Evolutionary conservation across 1,140 invertebrate species (phyloP), one percentile per base, ranked within the genome.

Genomic region (Meloidogyne floridensis): DNA sequence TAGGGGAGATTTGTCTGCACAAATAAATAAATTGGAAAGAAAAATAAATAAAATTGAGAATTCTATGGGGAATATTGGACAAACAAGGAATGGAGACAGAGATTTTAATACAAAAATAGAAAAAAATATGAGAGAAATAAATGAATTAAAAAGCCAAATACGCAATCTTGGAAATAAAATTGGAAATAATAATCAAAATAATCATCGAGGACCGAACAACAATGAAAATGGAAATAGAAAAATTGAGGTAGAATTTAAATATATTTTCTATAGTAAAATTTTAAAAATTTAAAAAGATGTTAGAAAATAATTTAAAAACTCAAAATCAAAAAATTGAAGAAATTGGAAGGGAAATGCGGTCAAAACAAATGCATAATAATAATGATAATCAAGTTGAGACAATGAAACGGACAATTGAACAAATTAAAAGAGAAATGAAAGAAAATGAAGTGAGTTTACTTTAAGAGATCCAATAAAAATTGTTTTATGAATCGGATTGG

Each of bases 241-340:
- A 65, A n/a, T 65, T 65, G 59, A 65, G 59, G 59, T 65, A n/a
- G 1, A n/a, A n/a, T 15, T 15, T n/a, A 47, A 47, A 47, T 47
- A 47, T 47, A 47, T 47, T 47, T 47, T 47, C 0, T 47, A 6
- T 6, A 47, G 7, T 47, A 47, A 47, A 47, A 47, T 47, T 47
- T 56, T 56, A 9, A 59, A 59, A 59, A 7, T n/a, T n/a, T 7
- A 65, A n/a, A 65, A 65, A 65, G 59, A 65, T n/a, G 10, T 7
- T 65, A 65, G 59, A 65, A 65, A 65, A 65, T 65, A 65, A 65
- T 65, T 65, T 65, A 65, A 65, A 65, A 65, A 65, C n/a, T 65
- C 59, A 65, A 65, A 65, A 65, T 7, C 15, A 65, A 65, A 4
- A 65, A 65, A 65, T 65, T 7, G 59, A 65, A 65, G 59, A 65